Evolutionary conservation across 2,113 vertebrate species (phyloP).

Genomic region (Stegostoma tigrinum): DNA sequence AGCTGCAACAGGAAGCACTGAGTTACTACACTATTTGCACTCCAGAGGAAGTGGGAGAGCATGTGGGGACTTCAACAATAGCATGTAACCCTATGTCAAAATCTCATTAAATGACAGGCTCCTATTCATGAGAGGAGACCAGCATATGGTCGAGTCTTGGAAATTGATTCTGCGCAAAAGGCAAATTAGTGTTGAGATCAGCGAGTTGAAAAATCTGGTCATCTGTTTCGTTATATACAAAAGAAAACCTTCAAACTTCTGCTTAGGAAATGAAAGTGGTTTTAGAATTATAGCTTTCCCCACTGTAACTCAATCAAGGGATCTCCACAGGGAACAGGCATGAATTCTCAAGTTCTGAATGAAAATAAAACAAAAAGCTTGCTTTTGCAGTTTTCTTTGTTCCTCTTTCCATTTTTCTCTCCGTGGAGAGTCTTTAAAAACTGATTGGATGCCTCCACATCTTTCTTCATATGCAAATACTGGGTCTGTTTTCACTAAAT

Average conservation of each 20-base stretch:
- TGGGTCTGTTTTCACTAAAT: background rate
- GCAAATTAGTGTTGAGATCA: background rate
- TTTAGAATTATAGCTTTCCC: background rate
- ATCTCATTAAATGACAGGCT: conserved; percentile 22
- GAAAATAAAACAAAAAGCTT: background rate
- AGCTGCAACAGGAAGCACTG: conserved; percentile 23
- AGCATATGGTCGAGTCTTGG: background rate
- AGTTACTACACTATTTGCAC: conserved; percentile 18
- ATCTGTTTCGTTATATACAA: background rate
- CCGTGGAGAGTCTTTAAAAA: background rate
- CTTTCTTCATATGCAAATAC: background rate
- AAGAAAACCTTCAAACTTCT: background rate
- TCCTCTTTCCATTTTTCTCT: background rate
- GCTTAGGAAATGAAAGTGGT: conserved; percentile 20
- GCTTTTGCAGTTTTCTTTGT: background rate
- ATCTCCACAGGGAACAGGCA: background rate
- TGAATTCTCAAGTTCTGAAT: background rate
- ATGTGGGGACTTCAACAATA: conserved; percentile 34
- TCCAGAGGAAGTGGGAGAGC: conserved; percentile 30
- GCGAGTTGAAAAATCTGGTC: background rate
- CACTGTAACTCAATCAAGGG: background rate
- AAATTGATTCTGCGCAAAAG: background rate
- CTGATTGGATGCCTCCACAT: background rate
- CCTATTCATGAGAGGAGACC: background rate
- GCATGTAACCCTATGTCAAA: conserved; percentile 25